These are phyloP conservation scores for Bujurquina vittata DNA, from an alignment of 2,113 vertebrate species.

Conservation along the genomic window DNA sequence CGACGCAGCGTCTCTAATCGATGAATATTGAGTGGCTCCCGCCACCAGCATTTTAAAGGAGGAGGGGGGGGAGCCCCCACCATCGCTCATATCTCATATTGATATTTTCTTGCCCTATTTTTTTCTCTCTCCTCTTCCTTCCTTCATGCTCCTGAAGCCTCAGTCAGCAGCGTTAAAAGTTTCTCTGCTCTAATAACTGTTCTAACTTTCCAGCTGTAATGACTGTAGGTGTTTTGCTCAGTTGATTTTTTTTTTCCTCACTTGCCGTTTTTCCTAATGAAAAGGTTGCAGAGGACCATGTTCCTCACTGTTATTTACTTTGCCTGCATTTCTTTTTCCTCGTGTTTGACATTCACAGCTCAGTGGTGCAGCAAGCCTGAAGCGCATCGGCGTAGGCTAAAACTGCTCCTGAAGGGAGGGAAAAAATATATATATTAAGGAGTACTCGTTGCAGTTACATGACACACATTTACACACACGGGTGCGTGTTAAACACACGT, in stretches of 20 bases:
- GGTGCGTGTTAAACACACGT: neutral
- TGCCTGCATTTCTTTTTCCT: slow-evolving; percentile 25
- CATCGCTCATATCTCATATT: slow-evolving; percentile 74
- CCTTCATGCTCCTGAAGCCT: slow-evolving; percentile 48
- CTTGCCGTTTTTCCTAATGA: slow-evolving; percentile 25
- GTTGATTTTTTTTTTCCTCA: neutral
- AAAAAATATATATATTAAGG: neutral
- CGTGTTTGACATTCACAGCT: slow-evolving; percentile 45
- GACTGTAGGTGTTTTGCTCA: slow-evolving; percentile 52
- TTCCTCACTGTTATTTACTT: slow-evolving; percentile 43
- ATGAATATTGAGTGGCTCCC: slow-evolving; percentile 74
- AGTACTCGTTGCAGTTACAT: neutral
- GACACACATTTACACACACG: slow-evolving; percentile 3
- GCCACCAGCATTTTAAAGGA: slow-evolving; percentile 65
- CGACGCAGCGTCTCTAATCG: slow-evolving; percentile 64
- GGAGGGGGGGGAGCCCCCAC: slow-evolving; percentile 28
- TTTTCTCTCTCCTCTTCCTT: slow-evolving; percentile 29
- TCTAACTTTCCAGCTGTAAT: slow-evolving; percentile 55
- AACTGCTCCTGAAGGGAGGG: neutral
- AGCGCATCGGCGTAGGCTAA: neutral
- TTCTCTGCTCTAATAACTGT: slow-evolving; percentile 53
- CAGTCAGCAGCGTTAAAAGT: slow-evolving; percentile 48
- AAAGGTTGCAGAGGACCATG: slow-evolving; percentile 36
- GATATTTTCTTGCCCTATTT: slow-evolving; percentile 64
- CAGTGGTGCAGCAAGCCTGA: neutral